Evolutionary conservation across 1,140 invertebrate genomes (phyloP), one percentile per base, ranked within the genome.

Genomic region (Tetramorium simillimum): DNA sequence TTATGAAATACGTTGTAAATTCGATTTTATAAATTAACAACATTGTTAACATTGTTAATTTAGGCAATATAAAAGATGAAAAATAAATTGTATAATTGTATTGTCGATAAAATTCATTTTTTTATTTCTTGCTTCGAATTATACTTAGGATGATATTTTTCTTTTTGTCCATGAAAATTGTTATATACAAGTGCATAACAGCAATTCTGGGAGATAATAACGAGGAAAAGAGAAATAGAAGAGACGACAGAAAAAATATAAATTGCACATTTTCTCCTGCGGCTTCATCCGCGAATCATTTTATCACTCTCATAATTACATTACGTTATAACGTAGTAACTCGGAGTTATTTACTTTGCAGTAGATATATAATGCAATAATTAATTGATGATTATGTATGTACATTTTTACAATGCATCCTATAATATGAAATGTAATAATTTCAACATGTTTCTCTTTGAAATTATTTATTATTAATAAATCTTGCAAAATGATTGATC

Each of bases 231-330:
- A 21, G 33, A 6, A 16, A 46, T 0, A 12, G 18, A 9, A 46
- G 6, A 33, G 4, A 18, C 33, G 4, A 49, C 28, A 10, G 56
- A 28, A 56, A 70, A 70, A 18, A 53, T 63, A 5, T 10, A n/a
- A 70, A 81, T 56, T 56, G 16, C 10, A 56, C 3, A 6, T n/a
- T 81, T 81, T 70, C 51, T 81, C 6, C 10, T 53, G n/a, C 16
- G 51, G 53, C 24, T 70, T 70, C 14, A 65, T 78, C 28, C 24
- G 24, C 33, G 16, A 33, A 40, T 53, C 2, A 1, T 60, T 77
- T 46, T 40, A 33, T 63, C 24, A 80, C 10, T 43, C 37, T 43
- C 14, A 10, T n/a, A 70, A 81, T 58, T 81, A 70, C 21, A 33
- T 77, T 33, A 2, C 33, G 33, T 78, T 63, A 40, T 3, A 6